Evolutionary conservation across 1,140 invertebrate species (phyloP).

Genomic region (Akabosia matsudoensis): DNA sequence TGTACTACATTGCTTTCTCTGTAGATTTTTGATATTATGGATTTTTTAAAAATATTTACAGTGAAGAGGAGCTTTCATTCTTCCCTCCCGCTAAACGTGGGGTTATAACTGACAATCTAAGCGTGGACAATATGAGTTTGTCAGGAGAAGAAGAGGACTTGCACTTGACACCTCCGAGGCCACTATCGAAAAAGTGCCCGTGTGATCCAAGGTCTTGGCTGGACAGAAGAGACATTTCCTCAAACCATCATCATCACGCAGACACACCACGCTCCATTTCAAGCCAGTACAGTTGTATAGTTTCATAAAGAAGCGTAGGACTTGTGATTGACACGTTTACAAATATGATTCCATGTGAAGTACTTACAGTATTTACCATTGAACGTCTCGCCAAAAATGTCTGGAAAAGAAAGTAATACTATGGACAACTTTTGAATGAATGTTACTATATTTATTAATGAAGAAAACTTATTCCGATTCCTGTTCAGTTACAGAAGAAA

Average conservation of each 20-base stretch:
- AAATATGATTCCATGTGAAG: no score
- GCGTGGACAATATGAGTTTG: conserved; percentile 42
- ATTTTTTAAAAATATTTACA: conserved; percentile 17
- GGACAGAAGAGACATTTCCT: neutral
- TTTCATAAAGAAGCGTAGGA: neutral
- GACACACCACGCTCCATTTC: neutral
- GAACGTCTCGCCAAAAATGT: no score
- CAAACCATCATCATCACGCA: neutral
- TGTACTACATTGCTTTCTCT: no score
- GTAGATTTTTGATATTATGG: neutral
- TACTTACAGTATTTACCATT: no score
- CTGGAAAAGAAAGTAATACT: no score
- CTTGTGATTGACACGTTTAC: neutral
- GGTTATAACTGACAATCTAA: conserved; percentile 41
- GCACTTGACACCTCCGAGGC: conserved; percentile 33
- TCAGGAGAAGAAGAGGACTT: conserved; percentile 44
- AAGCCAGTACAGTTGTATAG: neutral
- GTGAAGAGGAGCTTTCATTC: conserved; percentile 42
- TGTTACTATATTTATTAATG: no score
- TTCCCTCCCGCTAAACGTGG: conserved; percentile 30
- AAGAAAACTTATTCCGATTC: no score
- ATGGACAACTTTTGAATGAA: no score
- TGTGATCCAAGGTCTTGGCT: conserved; percentile 36
- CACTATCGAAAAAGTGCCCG: conserved; percentile 22
- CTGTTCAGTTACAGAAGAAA: no score